Percentiles rank a stretch among this genome's conserved stretches.
Evolutionary conservation across 1,140 invertebrate genomes (phyloP).

Genomic region (Hyles vespertilio): DNA sequence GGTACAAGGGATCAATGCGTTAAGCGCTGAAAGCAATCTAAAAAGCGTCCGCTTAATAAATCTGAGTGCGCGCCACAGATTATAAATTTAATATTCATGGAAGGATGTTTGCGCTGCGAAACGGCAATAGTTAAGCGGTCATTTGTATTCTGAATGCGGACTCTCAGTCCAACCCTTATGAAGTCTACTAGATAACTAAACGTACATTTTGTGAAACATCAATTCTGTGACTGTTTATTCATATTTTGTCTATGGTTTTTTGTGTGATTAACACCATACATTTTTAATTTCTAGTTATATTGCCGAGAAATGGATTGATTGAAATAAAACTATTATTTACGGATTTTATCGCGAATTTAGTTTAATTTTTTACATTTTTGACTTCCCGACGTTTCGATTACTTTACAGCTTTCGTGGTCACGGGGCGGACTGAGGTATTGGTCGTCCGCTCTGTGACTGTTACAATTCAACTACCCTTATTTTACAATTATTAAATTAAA

Average conservation of each 20-base stretch:
- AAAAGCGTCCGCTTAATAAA: conserved; percentile 15
- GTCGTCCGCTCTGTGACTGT: too few species aligned
- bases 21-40: conserved; percentile 3
- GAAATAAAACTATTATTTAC: too few species aligned
- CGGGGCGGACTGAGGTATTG: too few species aligned
- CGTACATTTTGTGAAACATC: background rate
- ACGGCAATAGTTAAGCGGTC: conserved; percentile 13
- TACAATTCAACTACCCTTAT: too few species aligned
- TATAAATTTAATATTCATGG: conserved; percentile 25
- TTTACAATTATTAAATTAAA: too few species aligned
- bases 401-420: too few species aligned
- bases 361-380: too few species aligned
- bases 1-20: background rate
- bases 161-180: conserved; percentile 3
- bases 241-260: background rate
- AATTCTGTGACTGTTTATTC: background rate
- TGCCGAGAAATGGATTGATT: too few species aligned
- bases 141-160: conserved; percentile 18
- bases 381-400: too few species aligned
- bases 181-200: conserved; percentile 3
- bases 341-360: too few species aligned
- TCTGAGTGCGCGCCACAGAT: conserved; percentile 11
- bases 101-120: conserved; percentile 12
- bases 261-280: too few species aligned
- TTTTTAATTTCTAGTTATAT: too few species aligned